Evolutionary conservation across 2,113 vertebrate genomes (phyloP).

Genomic region (Neoarius graeffei): DNA sequence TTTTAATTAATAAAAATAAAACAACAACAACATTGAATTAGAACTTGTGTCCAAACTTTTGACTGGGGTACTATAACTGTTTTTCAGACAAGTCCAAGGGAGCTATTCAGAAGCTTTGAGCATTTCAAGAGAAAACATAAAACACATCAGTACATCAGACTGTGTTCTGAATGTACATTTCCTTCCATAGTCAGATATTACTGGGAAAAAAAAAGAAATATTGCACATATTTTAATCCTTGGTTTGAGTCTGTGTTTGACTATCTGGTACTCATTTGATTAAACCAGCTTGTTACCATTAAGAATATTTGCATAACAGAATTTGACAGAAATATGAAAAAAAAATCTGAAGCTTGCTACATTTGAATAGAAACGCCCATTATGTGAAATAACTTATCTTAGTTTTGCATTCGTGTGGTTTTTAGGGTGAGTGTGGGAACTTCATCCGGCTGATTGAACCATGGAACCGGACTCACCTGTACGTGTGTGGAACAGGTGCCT

Average conservation of each 20-base stretch:
- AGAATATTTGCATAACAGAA: neutral
- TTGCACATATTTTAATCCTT: neutral
- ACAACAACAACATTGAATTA: too few relatives aligned
- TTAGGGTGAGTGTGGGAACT: conserved; percentile 97
- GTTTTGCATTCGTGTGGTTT: conserved; percentile 32
- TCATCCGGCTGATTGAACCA: conserved; percentile 96
- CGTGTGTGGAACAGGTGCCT: conserved; percentile 94
- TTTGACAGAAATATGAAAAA: neutral
- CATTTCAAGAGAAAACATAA: neutral
- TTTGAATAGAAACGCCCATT: neutral
- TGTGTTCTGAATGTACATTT: neutral
- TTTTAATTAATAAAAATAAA: too few relatives aligned
- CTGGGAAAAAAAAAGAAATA: neutral
- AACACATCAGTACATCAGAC: neutral
- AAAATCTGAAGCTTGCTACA: neutral
- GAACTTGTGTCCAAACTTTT: too few relatives aligned
- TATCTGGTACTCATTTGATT: neutral
- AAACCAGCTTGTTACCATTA: neutral
- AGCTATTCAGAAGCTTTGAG: neutral
- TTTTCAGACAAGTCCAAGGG: neutral
- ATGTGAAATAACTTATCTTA: neutral
- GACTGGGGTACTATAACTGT: neutral
- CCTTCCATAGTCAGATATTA: neutral
- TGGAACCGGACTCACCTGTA: conserved; percentile 99
- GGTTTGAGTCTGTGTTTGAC: neutral